phyloP scores from a whole-genome alignment of 2,113 vertebrate genomes.

The Catharus minimus region DNA sequence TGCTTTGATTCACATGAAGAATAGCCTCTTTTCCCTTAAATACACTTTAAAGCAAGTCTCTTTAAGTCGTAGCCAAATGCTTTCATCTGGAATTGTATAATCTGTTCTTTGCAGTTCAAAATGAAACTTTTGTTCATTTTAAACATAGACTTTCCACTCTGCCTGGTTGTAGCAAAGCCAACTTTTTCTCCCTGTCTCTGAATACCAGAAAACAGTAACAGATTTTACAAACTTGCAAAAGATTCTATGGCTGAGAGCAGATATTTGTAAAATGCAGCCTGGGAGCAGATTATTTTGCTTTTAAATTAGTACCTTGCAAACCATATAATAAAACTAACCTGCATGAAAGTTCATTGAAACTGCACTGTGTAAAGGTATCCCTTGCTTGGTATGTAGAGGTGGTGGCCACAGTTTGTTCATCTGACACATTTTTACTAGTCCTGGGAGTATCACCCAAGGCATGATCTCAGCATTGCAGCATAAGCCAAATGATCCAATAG shows the following conservation, averaged over 20 bases:
- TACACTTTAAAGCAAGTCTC: background rate
- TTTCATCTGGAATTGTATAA: background rate
- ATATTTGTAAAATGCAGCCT: background rate
- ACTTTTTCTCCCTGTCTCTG: background rate
- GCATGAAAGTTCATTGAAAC: background rate
- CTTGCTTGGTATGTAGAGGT: background rate
- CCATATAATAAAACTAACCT: background rate
- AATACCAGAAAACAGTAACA: background rate
- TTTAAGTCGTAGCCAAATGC: background rate
- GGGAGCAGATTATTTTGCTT: background rate
- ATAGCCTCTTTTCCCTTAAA: background rate
- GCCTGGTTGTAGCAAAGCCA: background rate
- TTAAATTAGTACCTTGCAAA: background rate
- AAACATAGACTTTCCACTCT: background rate
- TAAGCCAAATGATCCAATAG: background rate
- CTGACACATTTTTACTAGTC: background rate
- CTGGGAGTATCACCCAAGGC: background rate
- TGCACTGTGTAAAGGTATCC: background rate
- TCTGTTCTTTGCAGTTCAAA: background rate
- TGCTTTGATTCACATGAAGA: background rate
- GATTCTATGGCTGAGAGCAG: background rate
- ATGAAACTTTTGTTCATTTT: background rate
- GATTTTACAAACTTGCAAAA: background rate
- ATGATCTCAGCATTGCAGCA: background rate
- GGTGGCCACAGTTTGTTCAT: background rate